Conservation (phyloP, 1,140 invertebrate species). For the Sitodiplosis mosellana region DNA sequence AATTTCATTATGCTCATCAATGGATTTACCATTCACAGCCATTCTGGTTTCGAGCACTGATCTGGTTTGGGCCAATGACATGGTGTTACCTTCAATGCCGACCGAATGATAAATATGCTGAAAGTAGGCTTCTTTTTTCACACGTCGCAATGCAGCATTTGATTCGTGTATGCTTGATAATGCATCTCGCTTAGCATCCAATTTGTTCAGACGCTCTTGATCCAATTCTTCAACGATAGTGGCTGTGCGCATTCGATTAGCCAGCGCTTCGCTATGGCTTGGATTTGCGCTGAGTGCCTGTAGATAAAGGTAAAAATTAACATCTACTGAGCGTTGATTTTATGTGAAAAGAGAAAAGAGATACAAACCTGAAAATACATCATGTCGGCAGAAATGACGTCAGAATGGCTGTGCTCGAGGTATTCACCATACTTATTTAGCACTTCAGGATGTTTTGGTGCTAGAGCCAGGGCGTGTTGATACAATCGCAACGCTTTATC, state of each 20-base stretch:
- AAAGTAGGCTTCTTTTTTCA: slow-evolving; percentile 89
- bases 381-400: slow-evolving; percentile 79
- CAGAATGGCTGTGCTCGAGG: slow-evolving; percentile 66
- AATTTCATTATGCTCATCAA: slow-evolving; percentile 94
- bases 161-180: slow-evolving; percentile 64
- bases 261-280: slow-evolving; percentile 57
- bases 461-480: slow-evolving; percentile 74
- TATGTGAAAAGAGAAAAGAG: neutral
- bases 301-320: slow-evolving; percentile 13
- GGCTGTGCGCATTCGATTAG: slow-evolving; percentile 65
- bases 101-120: slow-evolving; percentile 95
- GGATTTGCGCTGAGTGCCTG: slow-evolving; percentile 68
- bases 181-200: slow-evolving; percentile 72
- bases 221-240: slow-evolving; percentile 84
- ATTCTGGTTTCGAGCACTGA: slow-evolving; percentile 84
- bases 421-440: slow-evolving; percentile 88
- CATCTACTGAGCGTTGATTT: neutral
- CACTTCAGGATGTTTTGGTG: slow-evolving; percentile 81
- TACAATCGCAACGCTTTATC: slow-evolving; percentile 78
- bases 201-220: slow-evolving; percentile 50
- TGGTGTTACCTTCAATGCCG: slow-evolving; percentile 93
- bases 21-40: slow-evolving; percentile 83
- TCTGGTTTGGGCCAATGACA: slow-evolving; percentile 83
- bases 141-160: slow-evolving; percentile 56
- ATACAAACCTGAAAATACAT: slow-evolving; percentile 42